Percentiles rank a stretch among this genome's conserved stretches.
Evolutionary conservation across 2,113 vertebrate species (phyloP).

Genomic region (Lates calcarifer): DNA sequence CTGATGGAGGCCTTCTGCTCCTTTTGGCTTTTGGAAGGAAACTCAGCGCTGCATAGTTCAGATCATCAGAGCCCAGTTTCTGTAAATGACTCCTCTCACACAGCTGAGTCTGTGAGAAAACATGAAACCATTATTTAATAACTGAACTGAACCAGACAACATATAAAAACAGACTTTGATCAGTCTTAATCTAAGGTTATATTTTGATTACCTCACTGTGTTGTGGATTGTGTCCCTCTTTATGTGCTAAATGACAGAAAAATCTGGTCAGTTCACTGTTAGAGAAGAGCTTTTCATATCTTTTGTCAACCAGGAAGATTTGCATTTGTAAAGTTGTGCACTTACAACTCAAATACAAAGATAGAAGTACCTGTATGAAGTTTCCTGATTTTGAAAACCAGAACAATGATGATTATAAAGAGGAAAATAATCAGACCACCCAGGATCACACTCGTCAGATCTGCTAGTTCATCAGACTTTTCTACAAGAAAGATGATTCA

Average conservation of each 20-base stretch:
- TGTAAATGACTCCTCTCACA: slow-evolving; percentile 1
- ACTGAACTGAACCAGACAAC: background rate
- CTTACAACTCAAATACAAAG: background rate
- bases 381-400: background rate
- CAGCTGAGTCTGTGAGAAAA: background rate
- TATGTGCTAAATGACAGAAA: background rate
- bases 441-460: background rate
- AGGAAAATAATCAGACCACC: background rate
- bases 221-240: background rate
- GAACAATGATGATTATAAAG: slow-evolving; percentile 5
- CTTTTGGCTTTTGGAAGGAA: background rate
- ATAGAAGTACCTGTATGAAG: background rate
- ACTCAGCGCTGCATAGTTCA: slow-evolving; percentile 19
- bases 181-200: too few species aligned
- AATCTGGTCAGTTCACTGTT: background rate
- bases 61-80: background rate
- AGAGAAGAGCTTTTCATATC: background rate
- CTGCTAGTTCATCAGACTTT: background rate
- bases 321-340: background rate
- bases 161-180: background rate
- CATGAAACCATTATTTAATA: background rate
- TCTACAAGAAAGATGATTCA: background rate
- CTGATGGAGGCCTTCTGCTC: background rate
- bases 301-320: too few species aligned
- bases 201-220: background rate